Percentiles rank a stretch among this genome's conserved stretches.
These are phyloP conservation scores for western clawed frog (Xenopus tropicalis) DNA, from an alignment of 2,113 vertebrate genomes.

Conservation along the genomic window UCB_Xtro_10.0 CM004451.2:58176501-58177000, in stretches of 20 bases:
- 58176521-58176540: no score
- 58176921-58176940: slow-evolving; percentile 37
- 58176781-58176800: background rate
- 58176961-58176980: slow-evolving; percentile 42
- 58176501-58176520: no score
- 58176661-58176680: no score
- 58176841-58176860: background rate
- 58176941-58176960: slow-evolving; percentile 40
- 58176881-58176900: background rate
- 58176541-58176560: no score
- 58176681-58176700: no score
- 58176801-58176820: background rate
- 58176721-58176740: no score
- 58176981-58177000: slow-evolving; percentile 51
- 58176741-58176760: background rate
- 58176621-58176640: no score
- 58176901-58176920: slow-evolving; percentile 22
- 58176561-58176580: no score
- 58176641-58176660: no score
- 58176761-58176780: background rate
- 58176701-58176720: no score
- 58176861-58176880: slow-evolving; percentile 12
- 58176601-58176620: no score
- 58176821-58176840: background rate
- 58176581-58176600: no score